Evolutionary conservation across 2,888 invertebrate genomes (phyloP), one percentile per base, ranked within the genome.

Genomic region (Dolichopus griseipennis): DNA sequence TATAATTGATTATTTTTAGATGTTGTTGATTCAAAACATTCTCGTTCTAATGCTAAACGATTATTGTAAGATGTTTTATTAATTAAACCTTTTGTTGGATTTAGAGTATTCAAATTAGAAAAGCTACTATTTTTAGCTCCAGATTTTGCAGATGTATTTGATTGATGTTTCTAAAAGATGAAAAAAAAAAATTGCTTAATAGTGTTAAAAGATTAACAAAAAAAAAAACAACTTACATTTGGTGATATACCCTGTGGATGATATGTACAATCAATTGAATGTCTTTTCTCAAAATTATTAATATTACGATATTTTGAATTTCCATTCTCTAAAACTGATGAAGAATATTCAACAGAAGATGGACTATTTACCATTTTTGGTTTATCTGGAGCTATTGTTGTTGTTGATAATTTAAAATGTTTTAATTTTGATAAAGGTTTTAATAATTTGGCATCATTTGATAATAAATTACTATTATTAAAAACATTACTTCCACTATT

Each of bases 241-340:
- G 63, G 64, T 66, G 66, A 64, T 9, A 65, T 66, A 12, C 37
- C 67, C 41, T 61, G 66, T 34, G 63, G 61, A 52, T 52, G 8
- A 52, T 69, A 74, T 22, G 74, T 72, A 33, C 72, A 72, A 66
- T 75, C 75, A 10, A 74, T 72, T 9, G 75, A 75, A 69, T 74
- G 74, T 1, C 75, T 72, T 64, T 76, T 76, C 41, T 74, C 74
- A 6, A 70, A 9, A 0, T 65, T 2, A n/a, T 20, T 18, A 21
- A 69, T 71, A 41, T 12, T 62, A 63, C 37, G 20, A 62, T 63
- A 20, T 66, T 63, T n/a, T 9, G 15, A 43, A 21, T 65, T 22
- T 22, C 22, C 21, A 37, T 21, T 43, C 22, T 65, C 15, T 22
- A 43, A 65, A 12, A 20, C 20, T 37, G 37, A 65, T 18, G 37